phyloP scores from a whole-genome alignment of 2,113 vertebrate species.

The Ciconia stormi region DNA sequence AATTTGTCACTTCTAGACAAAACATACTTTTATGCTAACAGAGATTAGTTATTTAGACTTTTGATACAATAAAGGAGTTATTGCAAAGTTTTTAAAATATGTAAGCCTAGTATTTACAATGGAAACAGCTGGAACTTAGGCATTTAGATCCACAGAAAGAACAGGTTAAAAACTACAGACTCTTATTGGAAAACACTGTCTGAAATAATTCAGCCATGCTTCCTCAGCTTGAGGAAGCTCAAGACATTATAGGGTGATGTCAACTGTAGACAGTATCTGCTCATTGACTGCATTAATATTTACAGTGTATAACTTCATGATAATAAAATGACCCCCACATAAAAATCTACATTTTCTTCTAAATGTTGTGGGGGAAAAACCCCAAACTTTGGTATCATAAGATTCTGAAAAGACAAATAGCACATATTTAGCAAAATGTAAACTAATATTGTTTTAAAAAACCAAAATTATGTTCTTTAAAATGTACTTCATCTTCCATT shows the following conservation, averaged over 20 bases:
- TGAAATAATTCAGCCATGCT: not conserved
- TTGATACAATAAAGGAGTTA: not conserved
- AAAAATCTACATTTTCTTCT: not conserved
- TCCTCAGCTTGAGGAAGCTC: not conserved
- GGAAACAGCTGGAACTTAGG: not conserved
- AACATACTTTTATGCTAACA: not conserved
- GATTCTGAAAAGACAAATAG: not conserved
- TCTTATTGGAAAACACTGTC: not conserved
- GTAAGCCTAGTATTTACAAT: no score
- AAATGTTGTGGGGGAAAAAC: accelerated
- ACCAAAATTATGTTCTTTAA: not conserved
- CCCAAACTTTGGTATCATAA: not conserved
- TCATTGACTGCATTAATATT: not conserved
- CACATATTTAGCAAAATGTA: not conserved
- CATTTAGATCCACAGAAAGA: not conserved
- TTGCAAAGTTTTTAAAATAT: not conserved
- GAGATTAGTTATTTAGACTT: not conserved
- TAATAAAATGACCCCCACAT: not conserved
- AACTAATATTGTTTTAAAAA: not conserved
- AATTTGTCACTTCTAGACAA: not conserved
- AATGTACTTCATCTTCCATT: not conserved
- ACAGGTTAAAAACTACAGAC: not conserved
- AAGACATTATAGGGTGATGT: not conserved
- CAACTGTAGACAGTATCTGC: not conserved
- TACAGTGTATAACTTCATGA: not conserved